These are phyloP conservation scores for Cryptomyrus ogoouensis DNA, from an alignment of 2,113 vertebrate genomes.

Conservation along the genomic window DNA sequence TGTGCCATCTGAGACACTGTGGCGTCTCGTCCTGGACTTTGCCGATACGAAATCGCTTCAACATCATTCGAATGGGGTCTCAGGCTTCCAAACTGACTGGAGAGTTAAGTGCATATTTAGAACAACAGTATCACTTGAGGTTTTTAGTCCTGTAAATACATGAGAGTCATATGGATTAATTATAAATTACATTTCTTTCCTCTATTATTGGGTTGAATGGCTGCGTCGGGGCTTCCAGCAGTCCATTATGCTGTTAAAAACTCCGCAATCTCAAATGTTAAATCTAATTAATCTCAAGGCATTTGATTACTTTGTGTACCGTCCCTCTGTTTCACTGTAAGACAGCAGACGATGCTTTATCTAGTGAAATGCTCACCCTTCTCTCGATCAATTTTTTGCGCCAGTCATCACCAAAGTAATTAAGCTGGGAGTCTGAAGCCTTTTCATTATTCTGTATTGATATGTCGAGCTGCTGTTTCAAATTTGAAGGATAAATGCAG, in stretches of 20 bases:
- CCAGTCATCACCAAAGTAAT: slow-evolving; percentile 1
- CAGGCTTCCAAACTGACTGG: neutral
- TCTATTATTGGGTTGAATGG: neutral
- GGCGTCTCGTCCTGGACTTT: neutral
- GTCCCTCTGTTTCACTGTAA: neutral
- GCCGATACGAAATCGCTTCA: neutral
- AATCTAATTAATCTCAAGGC: slow-evolving; percentile 4
- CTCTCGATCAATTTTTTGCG: neutral
- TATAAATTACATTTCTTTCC: neutral
- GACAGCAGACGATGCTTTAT: neutral
- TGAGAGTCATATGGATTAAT: neutral
- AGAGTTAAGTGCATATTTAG: neutral
- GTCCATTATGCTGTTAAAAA: neutral
- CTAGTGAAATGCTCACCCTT: neutral
- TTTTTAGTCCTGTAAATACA: slow-evolving; percentile 4
- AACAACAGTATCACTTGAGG: neutral
- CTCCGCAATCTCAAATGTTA: neutral
- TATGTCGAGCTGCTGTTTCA: neutral
- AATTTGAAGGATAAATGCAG: neutral
- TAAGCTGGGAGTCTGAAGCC: neutral
- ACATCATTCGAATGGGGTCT: neutral
- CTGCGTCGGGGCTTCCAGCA: neutral
- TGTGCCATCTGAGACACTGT: neutral
- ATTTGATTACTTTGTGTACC: neutral
- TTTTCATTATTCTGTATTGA: slow-evolving; percentile 18